phyloP scores from a whole-genome alignment of 2,888 invertebrate species.

The Clusia tigrina region DNA sequence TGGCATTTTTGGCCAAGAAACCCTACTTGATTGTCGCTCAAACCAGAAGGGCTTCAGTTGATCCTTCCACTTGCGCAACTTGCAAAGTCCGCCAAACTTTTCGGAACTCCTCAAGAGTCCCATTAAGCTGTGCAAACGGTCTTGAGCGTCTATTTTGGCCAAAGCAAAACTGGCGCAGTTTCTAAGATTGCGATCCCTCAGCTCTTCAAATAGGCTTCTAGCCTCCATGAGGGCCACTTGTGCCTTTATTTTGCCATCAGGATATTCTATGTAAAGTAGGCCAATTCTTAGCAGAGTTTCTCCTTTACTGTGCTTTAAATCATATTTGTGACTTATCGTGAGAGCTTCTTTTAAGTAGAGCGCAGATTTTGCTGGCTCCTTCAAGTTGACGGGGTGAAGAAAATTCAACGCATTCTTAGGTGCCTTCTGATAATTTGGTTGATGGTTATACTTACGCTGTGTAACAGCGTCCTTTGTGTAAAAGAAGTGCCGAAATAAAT shows the following conservation, averaged over 20 bases:
- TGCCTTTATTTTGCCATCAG: neutral
- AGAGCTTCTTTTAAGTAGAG: conserved; percentile 30
- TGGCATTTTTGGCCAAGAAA: too few species aligned
- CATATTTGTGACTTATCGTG: conserved; percentile 20
- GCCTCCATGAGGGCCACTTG: conserved; percentile 20
- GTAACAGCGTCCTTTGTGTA: conserved; percentile 30
- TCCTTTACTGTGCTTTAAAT: conserved; percentile 23
- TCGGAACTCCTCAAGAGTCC: conserved; percentile 14
- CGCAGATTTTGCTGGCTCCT: conserved; percentile 1
- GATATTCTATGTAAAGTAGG: conserved; percentile 25
- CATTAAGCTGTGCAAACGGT: conserved; percentile 14
- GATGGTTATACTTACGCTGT: conserved; percentile 18
- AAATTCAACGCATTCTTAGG: too few species aligned
- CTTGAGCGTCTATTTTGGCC: conserved; percentile 14
- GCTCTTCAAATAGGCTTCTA: conserved; percentile 12
- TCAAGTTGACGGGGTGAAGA: conserved; percentile 16
- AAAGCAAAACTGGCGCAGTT: conserved; percentile 21
- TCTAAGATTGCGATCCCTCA: conserved; percentile 13
- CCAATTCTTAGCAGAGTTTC: conserved; percentile 26
- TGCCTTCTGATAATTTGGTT: neutral
- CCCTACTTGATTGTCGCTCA: too few species aligned
- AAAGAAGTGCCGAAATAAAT: conserved; percentile 30
- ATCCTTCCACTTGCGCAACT: conserved; percentile 20
- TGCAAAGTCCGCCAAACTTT: neutral
- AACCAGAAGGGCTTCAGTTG: conserved; percentile 25